A percentile compares a stretch with the other conserved stretches of the same genome.
Conservation (phyloP, 2,113 vertebrate genomes). For the Chaetops frenatus region DNA sequence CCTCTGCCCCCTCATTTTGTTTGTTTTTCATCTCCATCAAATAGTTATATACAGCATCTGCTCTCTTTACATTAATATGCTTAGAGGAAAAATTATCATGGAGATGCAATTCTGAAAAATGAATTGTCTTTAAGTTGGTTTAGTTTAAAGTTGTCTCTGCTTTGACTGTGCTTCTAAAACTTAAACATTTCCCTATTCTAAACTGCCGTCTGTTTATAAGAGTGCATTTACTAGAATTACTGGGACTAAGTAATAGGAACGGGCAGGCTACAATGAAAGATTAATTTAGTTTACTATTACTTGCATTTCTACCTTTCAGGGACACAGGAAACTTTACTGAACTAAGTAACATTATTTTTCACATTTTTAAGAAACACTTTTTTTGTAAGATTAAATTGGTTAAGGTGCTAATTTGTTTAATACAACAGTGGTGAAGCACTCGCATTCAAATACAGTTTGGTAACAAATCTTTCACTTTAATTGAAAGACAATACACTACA, state of each 20-base stretch:
- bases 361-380: not conserved
- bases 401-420: not conserved
- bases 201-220: not conserved
- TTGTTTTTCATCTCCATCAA: not conserved
- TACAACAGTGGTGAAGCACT: not conserved
- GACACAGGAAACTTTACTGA: not conserved
- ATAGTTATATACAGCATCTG: not conserved
- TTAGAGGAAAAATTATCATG: not conserved
- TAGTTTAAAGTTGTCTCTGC: not conserved
- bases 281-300: not conserved
- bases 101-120: not conserved
- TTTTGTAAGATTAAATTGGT: not conserved
- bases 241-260: not conserved
- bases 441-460: not conserved
- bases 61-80: not conserved
- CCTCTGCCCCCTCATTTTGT: not conserved
- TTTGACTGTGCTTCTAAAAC: not conserved
- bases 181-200: not conserved
- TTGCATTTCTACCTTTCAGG: not conserved
- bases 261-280: not conserved
- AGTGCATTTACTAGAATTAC: not conserved
- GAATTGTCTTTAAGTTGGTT: rapidly evolving
- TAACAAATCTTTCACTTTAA: not conserved
- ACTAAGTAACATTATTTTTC: not conserved
- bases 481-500: not conserved